A percentile compares a stretch with the other conserved stretches of the same genome.
These are phyloP conservation scores for Ctenochaetus hawaiiensis DNA, from an alignment of 2,797 vertebrate genomes.

Conservation along the genomic window DNA sequence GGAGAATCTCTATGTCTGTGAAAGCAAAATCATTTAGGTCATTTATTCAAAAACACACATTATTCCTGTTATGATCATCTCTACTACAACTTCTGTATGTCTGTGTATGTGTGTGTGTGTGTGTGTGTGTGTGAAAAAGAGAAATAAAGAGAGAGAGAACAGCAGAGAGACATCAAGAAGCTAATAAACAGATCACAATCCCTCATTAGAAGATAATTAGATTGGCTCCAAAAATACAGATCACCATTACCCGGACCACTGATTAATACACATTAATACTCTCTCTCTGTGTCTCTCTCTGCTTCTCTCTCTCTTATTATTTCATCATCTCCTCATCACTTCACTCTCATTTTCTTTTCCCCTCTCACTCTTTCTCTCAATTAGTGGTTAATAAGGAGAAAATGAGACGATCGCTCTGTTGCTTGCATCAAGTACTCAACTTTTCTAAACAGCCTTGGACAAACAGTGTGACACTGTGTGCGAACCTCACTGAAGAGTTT, in stretches of 20 bases:
- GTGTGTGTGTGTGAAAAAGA: conserved; percentile 7
- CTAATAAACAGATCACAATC: conserved; percentile 75
- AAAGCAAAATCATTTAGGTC: neutral
- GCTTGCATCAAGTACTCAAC: conserved; percentile 57
- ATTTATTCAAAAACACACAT: conserved; percentile 25
- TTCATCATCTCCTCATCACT: conserved; percentile 39
- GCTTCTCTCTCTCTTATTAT: conserved; percentile 47
- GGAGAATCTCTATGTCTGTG: too few relatives aligned
- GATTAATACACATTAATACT: conserved; percentile 77
- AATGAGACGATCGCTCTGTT: conserved; percentile 69
- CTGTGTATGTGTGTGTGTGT: conserved; percentile 6
- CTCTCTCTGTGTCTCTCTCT: conserved; percentile 30
- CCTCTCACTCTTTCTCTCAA: conserved; percentile 67
- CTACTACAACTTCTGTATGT: neutral
- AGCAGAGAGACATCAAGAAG: conserved; percentile 49
- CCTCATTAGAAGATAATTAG: conserved; percentile 77
- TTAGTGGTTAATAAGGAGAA: conserved; percentile 80
- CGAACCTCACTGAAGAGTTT: conserved; percentile 49
- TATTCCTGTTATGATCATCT: conserved; percentile 11
- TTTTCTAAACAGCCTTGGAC: conserved; percentile 61
- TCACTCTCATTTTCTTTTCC: conserved; percentile 59
- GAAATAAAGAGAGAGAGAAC: conserved; percentile 4
- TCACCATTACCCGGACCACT: conserved; percentile 76
- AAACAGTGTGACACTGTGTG: conserved; percentile 53
- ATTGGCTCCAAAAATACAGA: conserved; percentile 77